These are phyloP conservation scores for Hydrolagus colliei DNA, from an alignment of 2,797 vertebrate genomes.

Conservation along the genomic window DNA sequence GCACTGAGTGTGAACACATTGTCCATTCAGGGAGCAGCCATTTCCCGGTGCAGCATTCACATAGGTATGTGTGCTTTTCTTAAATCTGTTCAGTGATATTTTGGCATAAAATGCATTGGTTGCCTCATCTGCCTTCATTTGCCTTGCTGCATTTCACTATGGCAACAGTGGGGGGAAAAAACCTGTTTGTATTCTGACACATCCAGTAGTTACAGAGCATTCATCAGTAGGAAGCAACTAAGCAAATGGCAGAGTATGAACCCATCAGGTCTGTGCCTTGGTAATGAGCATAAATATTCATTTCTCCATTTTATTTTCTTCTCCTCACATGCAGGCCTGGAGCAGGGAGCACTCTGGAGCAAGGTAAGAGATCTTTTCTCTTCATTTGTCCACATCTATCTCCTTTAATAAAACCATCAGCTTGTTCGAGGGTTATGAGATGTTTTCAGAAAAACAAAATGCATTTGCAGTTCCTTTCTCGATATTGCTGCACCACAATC, in stretches of 20 bases:
- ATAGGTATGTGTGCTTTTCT: not conserved
- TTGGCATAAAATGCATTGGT: not conserved
- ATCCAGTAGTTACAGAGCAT: not conserved
- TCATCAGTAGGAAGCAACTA: not conserved
- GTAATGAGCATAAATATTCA: not conserved
- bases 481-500: not conserved
- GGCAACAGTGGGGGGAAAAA: not conserved
- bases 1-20: not conserved
- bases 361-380: not conserved
- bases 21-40: not conserved
- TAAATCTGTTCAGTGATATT: not conserved
- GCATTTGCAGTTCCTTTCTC: too few relatives aligned
- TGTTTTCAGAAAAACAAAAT: not conserved
- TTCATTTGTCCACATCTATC: not conserved
- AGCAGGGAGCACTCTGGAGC: not conserved
- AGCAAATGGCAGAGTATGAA: not conserved
- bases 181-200: not conserved
- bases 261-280: not conserved
- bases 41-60: not conserved
- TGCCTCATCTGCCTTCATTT: not conserved
- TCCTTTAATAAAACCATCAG: not conserved
- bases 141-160: too few relatives aligned
- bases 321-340: not conserved
- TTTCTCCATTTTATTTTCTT: not conserved
- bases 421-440: not conserved